phyloP scores from a whole-genome alignment of 2,888 invertebrate species.

The Noctua janthina region DNA sequence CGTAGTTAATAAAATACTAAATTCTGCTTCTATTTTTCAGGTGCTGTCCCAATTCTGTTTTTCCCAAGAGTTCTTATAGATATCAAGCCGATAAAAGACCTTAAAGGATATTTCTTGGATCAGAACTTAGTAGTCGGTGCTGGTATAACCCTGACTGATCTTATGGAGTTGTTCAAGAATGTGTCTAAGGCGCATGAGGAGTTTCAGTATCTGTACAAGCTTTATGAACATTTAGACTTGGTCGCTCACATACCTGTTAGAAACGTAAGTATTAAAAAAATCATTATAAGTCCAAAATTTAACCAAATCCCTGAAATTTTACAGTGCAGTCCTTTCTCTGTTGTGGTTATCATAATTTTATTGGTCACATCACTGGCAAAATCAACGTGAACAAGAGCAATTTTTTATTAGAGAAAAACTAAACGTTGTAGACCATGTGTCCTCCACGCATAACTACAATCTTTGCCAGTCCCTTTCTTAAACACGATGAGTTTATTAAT shows the following conservation, averaged over 20 bases:
- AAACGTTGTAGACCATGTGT: not conserved
- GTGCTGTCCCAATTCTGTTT: constrained; percentile 82
- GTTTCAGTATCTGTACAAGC: constrained; percentile 90
- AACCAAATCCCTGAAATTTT: not conserved
- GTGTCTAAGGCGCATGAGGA: constrained; percentile 77
- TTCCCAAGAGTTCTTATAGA: constrained; percentile 91
- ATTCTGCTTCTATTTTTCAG: constrained; percentile 68
- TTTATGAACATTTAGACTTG: constrained; percentile 92
- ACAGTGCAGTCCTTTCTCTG: not conserved
- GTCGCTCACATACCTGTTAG: constrained; percentile 94
- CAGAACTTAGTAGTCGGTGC: constrained; percentile 90
- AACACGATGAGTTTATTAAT: too few species aligned
- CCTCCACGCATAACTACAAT: too few species aligned
- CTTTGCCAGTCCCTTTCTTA: too few species aligned
- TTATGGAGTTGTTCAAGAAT: constrained; percentile 87
- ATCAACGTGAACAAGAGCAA: not conserved
- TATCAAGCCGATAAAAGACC: constrained; percentile 90
- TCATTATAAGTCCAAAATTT: not conserved
- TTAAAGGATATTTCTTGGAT: constrained; percentile 85
- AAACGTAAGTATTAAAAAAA: constrained; percentile 90
- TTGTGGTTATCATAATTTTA: not conserved
- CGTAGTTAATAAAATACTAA: not conserved
- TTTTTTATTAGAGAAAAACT: not conserved
- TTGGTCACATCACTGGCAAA: not conserved
- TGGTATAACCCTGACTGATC: constrained; percentile 90